Evolutionary conservation across 1,140 invertebrate genomes (phyloP).

Genomic region (Polypedilum pembai): DNA sequence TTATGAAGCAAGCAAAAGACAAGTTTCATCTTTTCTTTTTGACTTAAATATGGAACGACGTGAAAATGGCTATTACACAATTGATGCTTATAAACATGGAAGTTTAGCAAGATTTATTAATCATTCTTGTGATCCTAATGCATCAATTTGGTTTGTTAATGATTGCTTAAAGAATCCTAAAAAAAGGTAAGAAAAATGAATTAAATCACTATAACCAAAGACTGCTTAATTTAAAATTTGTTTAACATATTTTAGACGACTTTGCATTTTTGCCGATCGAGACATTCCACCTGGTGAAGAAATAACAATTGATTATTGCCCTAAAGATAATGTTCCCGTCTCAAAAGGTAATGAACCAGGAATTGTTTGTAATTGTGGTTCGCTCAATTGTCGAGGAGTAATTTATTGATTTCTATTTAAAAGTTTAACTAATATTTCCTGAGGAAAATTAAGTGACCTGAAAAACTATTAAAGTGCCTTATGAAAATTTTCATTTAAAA

Average conservation of each 20-base stretch:
- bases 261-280: slow-evolving; percentile 77
- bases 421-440: no score
- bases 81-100: slow-evolving; percentile 79
- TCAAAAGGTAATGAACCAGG: background rate
- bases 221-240: no score
- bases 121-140: slow-evolving; percentile 91
- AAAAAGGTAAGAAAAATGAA: slow-evolving; percentile 54
- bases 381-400: slow-evolving; percentile 36
- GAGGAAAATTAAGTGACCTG: no score
- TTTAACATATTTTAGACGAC: slow-evolving; percentile 40
- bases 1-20: slow-evolving; percentile 78
- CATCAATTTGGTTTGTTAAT: slow-evolving; percentile 86
- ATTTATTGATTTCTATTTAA: no score
- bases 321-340: slow-evolving; percentile 39
- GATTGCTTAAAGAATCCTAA: slow-evolving; percentile 83
- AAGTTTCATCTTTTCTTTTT: slow-evolving; percentile 84
- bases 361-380: slow-evolving; percentile 37
- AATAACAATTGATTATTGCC: slow-evolving; percentile 81
- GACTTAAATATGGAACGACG: slow-evolving; percentile 66
- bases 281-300: slow-evolving; percentile 80
- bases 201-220: background rate
- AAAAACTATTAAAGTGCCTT: no score
- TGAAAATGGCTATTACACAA: slow-evolving; percentile 70
- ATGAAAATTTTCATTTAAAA: no score
- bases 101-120: slow-evolving; percentile 94